These are phyloP conservation scores for Toxonevra muliebris DNA, from an alignment of 2,888 invertebrate species.

Conservation along the genomic window DNA sequence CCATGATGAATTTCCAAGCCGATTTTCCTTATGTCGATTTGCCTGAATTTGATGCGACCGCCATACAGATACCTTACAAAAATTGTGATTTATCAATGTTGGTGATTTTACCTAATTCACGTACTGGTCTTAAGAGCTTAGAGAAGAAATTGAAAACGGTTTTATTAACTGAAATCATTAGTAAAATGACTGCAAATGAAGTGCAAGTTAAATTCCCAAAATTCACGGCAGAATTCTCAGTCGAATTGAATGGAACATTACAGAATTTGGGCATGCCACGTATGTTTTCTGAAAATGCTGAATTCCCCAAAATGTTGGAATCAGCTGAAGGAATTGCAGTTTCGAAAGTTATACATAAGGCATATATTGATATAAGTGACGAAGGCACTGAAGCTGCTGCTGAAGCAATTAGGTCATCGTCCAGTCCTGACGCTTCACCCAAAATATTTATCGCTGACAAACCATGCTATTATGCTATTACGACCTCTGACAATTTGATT, in stretches of 20 bases:
- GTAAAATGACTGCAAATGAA: constrained; percentile 63
- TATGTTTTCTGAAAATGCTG: constrained; percentile 70
- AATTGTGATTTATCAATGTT: constrained; percentile 78
- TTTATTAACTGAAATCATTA: constrained; percentile 69
- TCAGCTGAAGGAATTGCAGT: constrained; percentile 65
- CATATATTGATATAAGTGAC: constrained; percentile 88
- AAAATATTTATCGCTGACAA: constrained; percentile 43
- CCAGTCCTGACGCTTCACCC: constrained; percentile 16
- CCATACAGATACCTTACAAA: constrained; percentile 76
- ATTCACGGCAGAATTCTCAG: constrained; percentile 82
- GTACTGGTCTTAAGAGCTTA: constrained; percentile 73
- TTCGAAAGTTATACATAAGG: constrained; percentile 82
- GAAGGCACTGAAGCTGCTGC: constrained; percentile 88
- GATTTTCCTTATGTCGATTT: constrained; percentile 49
- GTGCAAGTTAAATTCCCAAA: constrained; percentile 75
- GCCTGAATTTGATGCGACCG: constrained; percentile 48
- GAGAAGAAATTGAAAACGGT: constrained; percentile 71
- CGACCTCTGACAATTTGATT: background rate
- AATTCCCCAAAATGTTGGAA: constrained; percentile 72
- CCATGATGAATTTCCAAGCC: constrained; percentile 74
- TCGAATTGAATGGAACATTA: constrained; percentile 71
- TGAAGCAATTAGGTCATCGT: constrained; percentile 65
- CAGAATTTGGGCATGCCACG: constrained; percentile 75
- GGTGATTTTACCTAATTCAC: constrained; percentile 76
- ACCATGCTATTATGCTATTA: constrained; percentile 45